Base-by-base conservation (phyloP, 2,797 vertebrate genomes). In the Enteromius paludinosus region DNA sequence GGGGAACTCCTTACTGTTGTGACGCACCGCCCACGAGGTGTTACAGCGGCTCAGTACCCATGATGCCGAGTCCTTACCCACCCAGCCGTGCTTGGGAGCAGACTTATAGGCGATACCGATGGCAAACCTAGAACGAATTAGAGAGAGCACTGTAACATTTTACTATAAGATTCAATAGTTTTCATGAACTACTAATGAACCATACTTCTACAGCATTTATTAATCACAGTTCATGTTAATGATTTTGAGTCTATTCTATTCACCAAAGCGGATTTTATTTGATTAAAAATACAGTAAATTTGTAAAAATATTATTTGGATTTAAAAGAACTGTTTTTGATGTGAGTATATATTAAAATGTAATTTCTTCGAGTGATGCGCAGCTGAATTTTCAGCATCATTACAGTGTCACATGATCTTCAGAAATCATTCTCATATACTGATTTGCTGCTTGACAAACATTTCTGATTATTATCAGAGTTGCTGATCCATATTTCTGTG, bases 1-100 rank as follows among this genome's bases (percentile, higher is more conserved):
- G 69, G 96, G 93, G 78, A 96, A 93, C 90, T 99, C 98, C 90
- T 98, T 99, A 87, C 97, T 95, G 92, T 98, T 98, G 92, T 99
- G 97, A 10, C 98, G 93, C 85, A 95, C 97, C 80, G 96, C 95
- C 98, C 98, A 99, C 0, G 96, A 94, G 89, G 97, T 98, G 90
- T 98, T 98, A 87, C 98, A 99, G 85, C 98, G 97, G 83, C 97
- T 97, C 73, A 99, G 92, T 0, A 98, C 98, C 98, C 98, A 99
- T 10, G 98, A 97, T 78, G 96, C 93, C 0, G 97, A 95, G 91
- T 99, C 99, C 89, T 98, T 99, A 47, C 98, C 98, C 0, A 99
- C 96, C 98, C 98, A 99, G 88, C 99, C 98, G 0, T 99, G 98
- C 87, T 97, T 98, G 0, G 98, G 98, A 0, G 98, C 97, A 0